Evolutionary conservation across 2,797 vertebrate species (phyloP).

Genomic region (Peromyscus nudipes): DNA sequence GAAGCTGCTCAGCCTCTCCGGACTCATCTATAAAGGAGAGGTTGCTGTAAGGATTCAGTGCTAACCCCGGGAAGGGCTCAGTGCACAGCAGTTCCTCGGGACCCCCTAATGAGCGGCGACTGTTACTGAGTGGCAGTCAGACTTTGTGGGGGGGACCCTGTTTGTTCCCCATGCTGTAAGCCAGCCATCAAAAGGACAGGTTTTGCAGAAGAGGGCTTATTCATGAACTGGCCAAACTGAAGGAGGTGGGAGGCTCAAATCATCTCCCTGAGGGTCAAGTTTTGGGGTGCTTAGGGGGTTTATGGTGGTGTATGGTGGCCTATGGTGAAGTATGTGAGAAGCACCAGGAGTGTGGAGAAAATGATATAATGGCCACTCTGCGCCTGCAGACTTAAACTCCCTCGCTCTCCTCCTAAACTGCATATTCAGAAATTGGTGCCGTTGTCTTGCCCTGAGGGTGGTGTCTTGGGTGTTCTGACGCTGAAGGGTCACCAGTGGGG

Average conservation of each 20-base stretch:
- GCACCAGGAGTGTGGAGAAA: no score
- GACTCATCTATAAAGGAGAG: not conserved
- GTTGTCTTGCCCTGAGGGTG: not conserved
- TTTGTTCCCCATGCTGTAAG: not conserved
- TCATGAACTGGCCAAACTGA: not conserved
- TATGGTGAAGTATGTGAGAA: not conserved
- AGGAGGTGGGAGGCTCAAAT: not conserved
- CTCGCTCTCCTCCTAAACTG: no score
- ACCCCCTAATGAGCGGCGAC: not conserved
- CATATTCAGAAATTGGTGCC: not conserved
- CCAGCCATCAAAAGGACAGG: no score
- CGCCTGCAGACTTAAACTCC: rapidly evolving
- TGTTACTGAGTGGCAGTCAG: not conserved
- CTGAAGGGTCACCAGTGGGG: no score
- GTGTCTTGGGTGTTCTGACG: not conserved
- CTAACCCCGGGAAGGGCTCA: not conserved
- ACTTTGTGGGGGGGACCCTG: not conserved
- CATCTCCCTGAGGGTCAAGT: not conserved
- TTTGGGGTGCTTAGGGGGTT: not conserved
- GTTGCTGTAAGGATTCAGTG: not conserved
- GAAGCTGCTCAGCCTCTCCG: slow-evolving; percentile 35
- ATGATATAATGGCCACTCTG: no score
- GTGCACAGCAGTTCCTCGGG: not conserved
- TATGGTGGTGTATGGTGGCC: not conserved
- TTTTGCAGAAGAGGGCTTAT: not conserved